Conservation (phyloP, 2,113 vertebrate genomes). For the Phyllostomus discolor region DNA sequence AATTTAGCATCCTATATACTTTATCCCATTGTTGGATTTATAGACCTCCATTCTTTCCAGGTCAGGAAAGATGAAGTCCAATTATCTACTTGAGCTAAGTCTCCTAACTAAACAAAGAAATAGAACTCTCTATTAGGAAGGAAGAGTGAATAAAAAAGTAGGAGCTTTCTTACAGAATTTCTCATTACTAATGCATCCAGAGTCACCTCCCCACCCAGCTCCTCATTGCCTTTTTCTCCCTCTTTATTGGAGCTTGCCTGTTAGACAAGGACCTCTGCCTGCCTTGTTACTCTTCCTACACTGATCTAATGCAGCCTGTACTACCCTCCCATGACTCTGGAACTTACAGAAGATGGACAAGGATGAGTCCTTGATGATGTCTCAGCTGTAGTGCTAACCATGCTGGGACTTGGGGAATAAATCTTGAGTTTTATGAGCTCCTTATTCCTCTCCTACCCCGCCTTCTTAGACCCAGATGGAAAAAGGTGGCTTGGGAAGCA, state of each 20-base stretch:
- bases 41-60: not conserved
- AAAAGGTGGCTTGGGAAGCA: not conserved
- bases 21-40: not conserved
- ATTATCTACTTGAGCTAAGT: not conserved
- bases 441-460: not conserved
- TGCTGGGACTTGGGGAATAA: not conserved
- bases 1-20: not conserved
- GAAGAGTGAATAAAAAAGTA: not conserved
- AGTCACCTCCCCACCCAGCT: not conserved
- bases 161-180: not conserved
- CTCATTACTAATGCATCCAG: not conserved
- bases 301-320: not conserved
- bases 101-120: not conserved
- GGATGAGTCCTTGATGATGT: not conserved
- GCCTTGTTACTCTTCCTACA: not conserved
- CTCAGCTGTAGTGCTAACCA: not conserved
- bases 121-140: not conserved
- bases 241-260: not conserved
- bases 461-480: not conserved
- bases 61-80: not conserved
- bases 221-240: not conserved
- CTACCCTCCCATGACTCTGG: not conserved
- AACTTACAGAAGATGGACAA: not conserved
- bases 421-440: not conserved
- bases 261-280: not conserved